Evolutionary conservation across 2,888 invertebrate genomes (phyloP), one percentile per base, ranked within the genome.

Genomic region (Drosophila lacicola): DNA sequence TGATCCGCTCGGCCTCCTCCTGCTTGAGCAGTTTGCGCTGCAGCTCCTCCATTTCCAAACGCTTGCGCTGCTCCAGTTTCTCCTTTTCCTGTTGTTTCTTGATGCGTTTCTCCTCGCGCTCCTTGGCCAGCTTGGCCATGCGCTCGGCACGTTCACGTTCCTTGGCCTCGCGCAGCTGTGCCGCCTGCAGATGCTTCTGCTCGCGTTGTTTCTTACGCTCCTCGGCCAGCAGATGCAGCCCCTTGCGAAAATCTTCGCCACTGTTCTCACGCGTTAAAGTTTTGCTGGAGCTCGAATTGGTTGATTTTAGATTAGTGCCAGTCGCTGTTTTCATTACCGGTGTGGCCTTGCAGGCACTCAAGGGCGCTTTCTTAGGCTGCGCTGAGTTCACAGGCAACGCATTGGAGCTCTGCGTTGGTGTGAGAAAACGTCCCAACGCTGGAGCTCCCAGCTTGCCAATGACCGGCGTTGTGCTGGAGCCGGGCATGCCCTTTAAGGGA

Each of bases 171-270:
- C 93, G 92, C 29, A 76, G 75, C 55, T 88, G 88, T 3, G 92
- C 91, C 0, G 91, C 93, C 45, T 90, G 86, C 47, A 88, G 78
- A 70, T 92, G 91, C 56, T 93, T 93, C 37, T 89, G 90, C 53
- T 93, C 93, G 0, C 92, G 83, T 60, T 90, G 91, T 61, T 90
- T 92, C 54, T 91, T 91, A 25, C 91, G 90, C 57, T 93, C 92
- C 37, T 92, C 92, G 29, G 90, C 90, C 54, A 90, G 60, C 71
- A 81, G 87, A 47, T 88, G 89, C 10, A 90, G 65, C 8, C 90
- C 90, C 47, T 90, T 91, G 17, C 91, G 91, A 36, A 91, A 85
- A 66, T 92, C 92, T 10, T 92, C 92, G 2, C 79, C 85, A 55
- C 92, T 92, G 62, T 91, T 91, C 61, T 92, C 92, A 1, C 91